phyloP scores from a whole-genome alignment of 2,888 invertebrate genomes.

The Aspidiotus rigidus region DNA sequence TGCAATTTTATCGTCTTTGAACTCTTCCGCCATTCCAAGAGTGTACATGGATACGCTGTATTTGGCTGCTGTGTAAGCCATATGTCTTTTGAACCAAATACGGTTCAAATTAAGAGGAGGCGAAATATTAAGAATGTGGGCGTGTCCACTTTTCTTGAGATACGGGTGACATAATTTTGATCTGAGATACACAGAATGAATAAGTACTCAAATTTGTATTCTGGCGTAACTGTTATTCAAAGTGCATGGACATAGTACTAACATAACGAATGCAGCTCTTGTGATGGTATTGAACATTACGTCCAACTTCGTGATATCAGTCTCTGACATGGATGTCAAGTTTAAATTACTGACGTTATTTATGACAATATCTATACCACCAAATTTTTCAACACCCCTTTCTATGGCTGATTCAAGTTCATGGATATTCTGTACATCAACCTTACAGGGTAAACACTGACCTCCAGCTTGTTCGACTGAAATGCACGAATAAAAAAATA shows the following conservation, averaged over 20 bases:
- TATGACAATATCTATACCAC: slow-evolving; percentile 86
- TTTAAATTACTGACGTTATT: slow-evolving; percentile 96
- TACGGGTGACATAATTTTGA: slow-evolving; percentile 83
- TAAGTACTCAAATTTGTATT: slow-evolving; percentile 1
- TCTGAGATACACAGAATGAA: slow-evolving; percentile 47
- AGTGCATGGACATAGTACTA: slow-evolving; percentile 51
- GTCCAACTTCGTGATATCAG: slow-evolving; percentile 92
- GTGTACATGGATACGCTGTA: slow-evolving; percentile 99
- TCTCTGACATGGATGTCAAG: slow-evolving; percentile 65
- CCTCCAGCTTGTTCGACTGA: slow-evolving; percentile 78
- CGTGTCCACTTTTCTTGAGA: slow-evolving; percentile 73
- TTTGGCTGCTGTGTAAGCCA: slow-evolving; percentile 96
- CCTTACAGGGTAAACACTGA: slow-evolving; percentile 72
- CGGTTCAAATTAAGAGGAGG: slow-evolving; percentile 87
- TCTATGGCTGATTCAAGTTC: slow-evolving; percentile 62
- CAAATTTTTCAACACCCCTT: slow-evolving; percentile 71
- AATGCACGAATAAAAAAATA: slow-evolving; percentile 38
- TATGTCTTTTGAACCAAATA: slow-evolving; percentile 80
- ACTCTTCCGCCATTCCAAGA: slow-evolving; percentile 88
- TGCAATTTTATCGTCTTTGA: slow-evolving; percentile 67
- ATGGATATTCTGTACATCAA: slow-evolving; percentile 75
- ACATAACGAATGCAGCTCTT: slow-evolving; percentile 90
- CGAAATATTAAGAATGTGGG: slow-evolving; percentile 91
- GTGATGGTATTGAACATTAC: slow-evolving; percentile 91
- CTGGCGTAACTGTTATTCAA: slow-evolving; percentile 6